A percentile compares a stretch with the other conserved stretches of the same genome.
Evolutionary conservation across 2,888 invertebrate species (phyloP).

Genomic region (Proisotoma minuta): DNA sequence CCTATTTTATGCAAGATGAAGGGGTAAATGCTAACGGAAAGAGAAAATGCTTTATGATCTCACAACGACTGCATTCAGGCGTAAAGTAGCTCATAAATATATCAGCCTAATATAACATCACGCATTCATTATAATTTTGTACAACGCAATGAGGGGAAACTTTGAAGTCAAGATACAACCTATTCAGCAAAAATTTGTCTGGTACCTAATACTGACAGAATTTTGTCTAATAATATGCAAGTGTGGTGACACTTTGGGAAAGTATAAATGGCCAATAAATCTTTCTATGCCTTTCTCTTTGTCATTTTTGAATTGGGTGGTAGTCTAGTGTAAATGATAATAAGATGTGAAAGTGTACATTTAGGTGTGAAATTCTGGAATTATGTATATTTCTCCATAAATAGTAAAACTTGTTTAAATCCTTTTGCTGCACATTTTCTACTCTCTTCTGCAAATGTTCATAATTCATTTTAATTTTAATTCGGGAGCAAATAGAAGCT

Average conservation of each 20-base stretch:
- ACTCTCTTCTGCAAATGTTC: too few relatives aligned
- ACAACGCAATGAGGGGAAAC: too few relatives aligned
- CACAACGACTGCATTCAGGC: neutral
- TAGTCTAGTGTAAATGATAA: too few relatives aligned
- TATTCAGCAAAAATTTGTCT: too few relatives aligned
- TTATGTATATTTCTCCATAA: neutral
- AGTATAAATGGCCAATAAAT: slow-evolving; percentile 7
- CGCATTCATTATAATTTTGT: neutral
- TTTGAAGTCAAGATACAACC: too few relatives aligned
- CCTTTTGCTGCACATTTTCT: too few relatives aligned
- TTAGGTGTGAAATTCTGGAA: neutral
- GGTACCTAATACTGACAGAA: too few relatives aligned
- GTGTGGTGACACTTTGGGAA: neutral
- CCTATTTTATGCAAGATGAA: neutral
- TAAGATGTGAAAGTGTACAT: neutral
- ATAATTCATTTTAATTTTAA: too few relatives aligned
- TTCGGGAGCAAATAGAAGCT: too few relatives aligned
- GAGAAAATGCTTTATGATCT: neutral
- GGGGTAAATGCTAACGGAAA: neutral
- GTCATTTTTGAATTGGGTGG: too few relatives aligned
- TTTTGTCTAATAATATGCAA: too few relatives aligned
- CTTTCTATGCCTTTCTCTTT: slow-evolving; percentile 5
- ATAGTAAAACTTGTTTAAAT: too few relatives aligned
- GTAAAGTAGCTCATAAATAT: neutral
- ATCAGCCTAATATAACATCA: neutral